These are phyloP conservation scores for Entelurus aequoreus DNA, from an alignment of 2,113 vertebrate species.

Conservation along the genomic window DNA sequence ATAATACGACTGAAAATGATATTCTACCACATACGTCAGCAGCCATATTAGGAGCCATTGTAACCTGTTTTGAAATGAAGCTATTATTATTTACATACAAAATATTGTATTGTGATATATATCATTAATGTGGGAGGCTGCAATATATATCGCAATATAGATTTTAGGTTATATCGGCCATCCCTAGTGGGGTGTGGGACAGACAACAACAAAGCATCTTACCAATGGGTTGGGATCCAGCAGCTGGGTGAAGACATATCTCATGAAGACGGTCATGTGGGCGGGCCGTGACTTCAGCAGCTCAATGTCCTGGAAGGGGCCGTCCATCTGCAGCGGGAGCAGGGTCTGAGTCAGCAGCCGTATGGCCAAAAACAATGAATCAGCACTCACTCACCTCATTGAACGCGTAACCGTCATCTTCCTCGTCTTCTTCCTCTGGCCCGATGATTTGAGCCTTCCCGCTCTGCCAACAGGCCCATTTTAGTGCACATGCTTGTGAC, in stretches of 20 bases:
- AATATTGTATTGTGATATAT: no score
- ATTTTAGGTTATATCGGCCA: no score
- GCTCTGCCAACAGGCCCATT: constrained; percentile 36
- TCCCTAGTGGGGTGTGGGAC: neutral
- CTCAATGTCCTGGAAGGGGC: constrained; percentile 85
- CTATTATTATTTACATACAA: no score
- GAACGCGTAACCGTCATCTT: constrained; percentile 61
- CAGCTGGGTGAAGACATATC: constrained; percentile 88
- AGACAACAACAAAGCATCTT: neutral
- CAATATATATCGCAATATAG: no score
- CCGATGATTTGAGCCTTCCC: constrained; percentile 80
- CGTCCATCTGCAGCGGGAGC: constrained; percentile 70
- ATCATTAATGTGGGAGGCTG: no score
- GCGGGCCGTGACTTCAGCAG: constrained; percentile 82
- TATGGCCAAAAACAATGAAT: neutral
- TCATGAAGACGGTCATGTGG: constrained; percentile 85
- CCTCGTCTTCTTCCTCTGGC: constrained; percentile 88
- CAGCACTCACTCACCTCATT: constrained; percentile 62
- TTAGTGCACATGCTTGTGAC: neutral
- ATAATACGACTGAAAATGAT: no score
- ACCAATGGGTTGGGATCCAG: constrained; percentile 90
- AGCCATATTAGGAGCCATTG: no score
- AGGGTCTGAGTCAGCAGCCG: neutral
- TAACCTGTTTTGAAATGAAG: no score
- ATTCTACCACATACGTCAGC: no score